Conservation (phyloP, 2,113 vertebrate species). For the Corythornis cristatus region DNA sequence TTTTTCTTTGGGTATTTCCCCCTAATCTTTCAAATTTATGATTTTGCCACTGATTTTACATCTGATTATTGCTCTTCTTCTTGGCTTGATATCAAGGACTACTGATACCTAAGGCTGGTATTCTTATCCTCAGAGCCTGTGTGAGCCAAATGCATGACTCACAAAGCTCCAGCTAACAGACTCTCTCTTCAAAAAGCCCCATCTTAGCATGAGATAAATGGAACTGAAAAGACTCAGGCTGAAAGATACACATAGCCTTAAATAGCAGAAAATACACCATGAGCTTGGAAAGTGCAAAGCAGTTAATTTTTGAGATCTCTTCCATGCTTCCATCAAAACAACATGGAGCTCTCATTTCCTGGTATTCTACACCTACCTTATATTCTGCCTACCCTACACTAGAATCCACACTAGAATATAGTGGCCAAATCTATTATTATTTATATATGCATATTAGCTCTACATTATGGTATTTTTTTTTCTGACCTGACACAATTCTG, state of each 20-base stretch:
- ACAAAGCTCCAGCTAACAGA: not conserved
- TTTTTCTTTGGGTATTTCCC: not conserved
- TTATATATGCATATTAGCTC: not conserved
- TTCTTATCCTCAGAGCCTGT: not conserved
- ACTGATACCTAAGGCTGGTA: conserved; percentile 1
- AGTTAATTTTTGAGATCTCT: not conserved
- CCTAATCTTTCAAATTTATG: not conserved
- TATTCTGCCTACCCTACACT: not conserved
- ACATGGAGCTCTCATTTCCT: conserved; percentile 9
- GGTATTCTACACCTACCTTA: not conserved
- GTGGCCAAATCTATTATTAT: not conserved
- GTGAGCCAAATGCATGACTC: conserved; percentile 35
- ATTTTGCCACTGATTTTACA: conserved; percentile 12
- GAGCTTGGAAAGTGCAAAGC: conserved; percentile 8
- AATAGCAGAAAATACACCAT: not conserved
- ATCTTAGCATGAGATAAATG: not conserved
- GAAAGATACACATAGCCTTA: conserved; percentile 4
- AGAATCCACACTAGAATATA: not conserved
- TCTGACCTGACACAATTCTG: not conserved
- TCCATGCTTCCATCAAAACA: not conserved
- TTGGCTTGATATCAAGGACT: not conserved
- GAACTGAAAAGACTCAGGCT: not conserved
- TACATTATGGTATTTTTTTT: not conserved
- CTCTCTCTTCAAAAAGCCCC: not conserved
- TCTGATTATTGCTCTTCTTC: conserved; percentile 2